These are phyloP conservation scores for Drosophila pseudoobscura DNA, from an alignment of 1,140 invertebrate species.

Conservation along the genomic window DNA sequence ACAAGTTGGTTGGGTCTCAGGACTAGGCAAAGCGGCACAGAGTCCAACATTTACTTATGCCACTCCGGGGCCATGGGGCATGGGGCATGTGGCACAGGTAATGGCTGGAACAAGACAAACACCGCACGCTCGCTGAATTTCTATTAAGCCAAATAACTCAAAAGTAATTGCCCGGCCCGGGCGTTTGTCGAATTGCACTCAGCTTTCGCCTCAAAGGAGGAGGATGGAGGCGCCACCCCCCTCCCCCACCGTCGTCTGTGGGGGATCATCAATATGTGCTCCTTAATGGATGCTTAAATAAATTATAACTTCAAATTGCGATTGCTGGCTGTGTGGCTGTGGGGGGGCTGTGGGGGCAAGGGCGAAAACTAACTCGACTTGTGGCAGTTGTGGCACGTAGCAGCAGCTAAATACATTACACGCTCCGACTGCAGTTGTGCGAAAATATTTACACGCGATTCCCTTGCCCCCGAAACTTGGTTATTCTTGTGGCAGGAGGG, in stretches of 20 bases:
- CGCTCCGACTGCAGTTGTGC: constrained; percentile 63
- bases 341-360: not conserved
- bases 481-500: not conserved
- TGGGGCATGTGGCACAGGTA: constrained; percentile 10
- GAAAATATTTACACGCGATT: constrained; percentile 78
- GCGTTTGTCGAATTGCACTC: constrained; percentile 50
- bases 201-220: constrained; percentile 5
- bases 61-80: not conserved
- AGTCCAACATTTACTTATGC: constrained; percentile 70
- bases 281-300: constrained; percentile 78
- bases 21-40: constrained; percentile 25
- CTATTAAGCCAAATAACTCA: constrained; percentile 79
- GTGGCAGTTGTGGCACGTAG: constrained; percentile 57
- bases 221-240: too few species aligned
- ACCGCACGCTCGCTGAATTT: constrained; percentile 75
- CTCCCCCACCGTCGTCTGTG: not conserved
- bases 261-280: constrained; percentile 69
- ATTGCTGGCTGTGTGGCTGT: constrained; percentile 45
- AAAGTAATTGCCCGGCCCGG: constrained; percentile 72
- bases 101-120: constrained; percentile 69
- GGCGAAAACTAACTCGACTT: constrained; percentile 18
- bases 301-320: constrained; percentile 81
- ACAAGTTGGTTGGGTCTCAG: constrained; percentile 54
- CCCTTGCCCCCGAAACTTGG: constrained; percentile 31
- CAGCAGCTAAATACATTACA: constrained; percentile 72